Percentiles rank a stretch among this genome's conserved stretches.
Conservation (phyloP, 2,797 vertebrate genomes). For the Lophius americanus region DNA sequence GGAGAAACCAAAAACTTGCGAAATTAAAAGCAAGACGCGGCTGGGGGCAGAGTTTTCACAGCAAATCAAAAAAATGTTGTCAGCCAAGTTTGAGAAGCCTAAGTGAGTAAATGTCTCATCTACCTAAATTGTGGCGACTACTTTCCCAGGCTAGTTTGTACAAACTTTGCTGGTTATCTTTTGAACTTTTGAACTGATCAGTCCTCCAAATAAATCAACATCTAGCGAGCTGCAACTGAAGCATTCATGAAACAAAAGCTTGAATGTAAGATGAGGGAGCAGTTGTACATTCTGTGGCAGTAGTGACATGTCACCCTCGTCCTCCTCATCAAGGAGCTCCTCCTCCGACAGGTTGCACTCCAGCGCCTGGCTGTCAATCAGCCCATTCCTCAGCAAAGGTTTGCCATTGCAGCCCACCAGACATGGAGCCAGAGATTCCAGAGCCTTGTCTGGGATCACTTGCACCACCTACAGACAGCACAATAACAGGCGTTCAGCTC, state of each 20-base stretch:
- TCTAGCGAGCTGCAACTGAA: not conserved
- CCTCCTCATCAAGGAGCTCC: conserved; percentile 78
- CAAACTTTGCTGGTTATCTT: no score
- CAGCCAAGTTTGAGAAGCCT: no score
- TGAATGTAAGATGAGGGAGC: not conserved
- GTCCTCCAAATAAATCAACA: no score
- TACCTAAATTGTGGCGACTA: no score
- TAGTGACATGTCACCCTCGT: conserved; percentile 87
- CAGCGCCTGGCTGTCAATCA: conserved; percentile 60
- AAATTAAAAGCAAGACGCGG: no score
- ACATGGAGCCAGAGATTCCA: conserved; percentile 75
- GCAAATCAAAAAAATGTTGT: no score
- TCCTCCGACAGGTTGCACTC: conserved; percentile 81
- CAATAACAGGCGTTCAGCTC: not conserved
- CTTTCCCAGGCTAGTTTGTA: no score
- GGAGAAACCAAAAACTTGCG: no score
- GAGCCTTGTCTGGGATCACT: conserved; percentile 80
- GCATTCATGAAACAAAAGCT: not conserved
- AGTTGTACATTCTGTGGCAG: conserved; percentile 85
- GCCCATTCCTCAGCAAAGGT: conserved; percentile 63
- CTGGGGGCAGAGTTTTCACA: no score
- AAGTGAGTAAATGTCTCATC: no score
- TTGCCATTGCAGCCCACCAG: conserved; percentile 78
- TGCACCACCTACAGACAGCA: conserved; percentile 82
- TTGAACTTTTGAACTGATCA: no score